Evolutionary conservation across 37 sponge, comb jelly and placozoan species (phyloP), one percentile per base, ranked within the genome.

Genomic region (Bolinopsis microptera): DNA sequence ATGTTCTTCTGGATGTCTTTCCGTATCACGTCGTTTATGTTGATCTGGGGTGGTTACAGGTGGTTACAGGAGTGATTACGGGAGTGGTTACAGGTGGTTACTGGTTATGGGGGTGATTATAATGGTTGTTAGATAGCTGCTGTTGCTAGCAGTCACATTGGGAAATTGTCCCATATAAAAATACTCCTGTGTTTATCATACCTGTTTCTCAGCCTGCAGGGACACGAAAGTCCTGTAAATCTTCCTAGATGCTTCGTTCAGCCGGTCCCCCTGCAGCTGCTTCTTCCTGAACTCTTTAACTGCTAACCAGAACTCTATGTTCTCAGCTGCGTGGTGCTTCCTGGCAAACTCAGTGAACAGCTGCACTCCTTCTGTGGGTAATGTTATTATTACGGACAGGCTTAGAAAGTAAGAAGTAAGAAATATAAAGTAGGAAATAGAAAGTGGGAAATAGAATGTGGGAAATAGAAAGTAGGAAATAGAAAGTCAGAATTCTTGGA

Each of bases 11-110:
- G 41, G n/a, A 86, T 86, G 30, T 86, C 90, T 27, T 86, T 86
- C 90, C 90, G n/a, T 9, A 86, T 86, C 40, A 86, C 61, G 22
- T 86, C 90, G 61, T 86, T 86, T 28, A 86, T 86, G 61, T 86
- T 86, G 41, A 86, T 86, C 90, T 86, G 90, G 33, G 33, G 80
- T 21, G 32, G 3, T 25, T 25, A 28, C 27, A 3, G 23, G 74
- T 24, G 23, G 74, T 70, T 25, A 18, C 18, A 18, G 68, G 18
- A 61, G 68, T 21, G 68, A 61, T 18, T 61, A 61, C 9, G 68
- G 18, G 68, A 61, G 18, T 61, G 18, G 68, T 21, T 61, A 21
- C 68, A 21, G 68, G 68, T n/a, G n/a, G n/a, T n/a, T n/a, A n/a
- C n/a, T n/a, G n/a, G n/a, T n/a, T n/a, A n/a, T n/a, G n/a, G n/a